Conservation (phyloP, 2,888 invertebrate genomes). For the Oithona nana region DNA sequence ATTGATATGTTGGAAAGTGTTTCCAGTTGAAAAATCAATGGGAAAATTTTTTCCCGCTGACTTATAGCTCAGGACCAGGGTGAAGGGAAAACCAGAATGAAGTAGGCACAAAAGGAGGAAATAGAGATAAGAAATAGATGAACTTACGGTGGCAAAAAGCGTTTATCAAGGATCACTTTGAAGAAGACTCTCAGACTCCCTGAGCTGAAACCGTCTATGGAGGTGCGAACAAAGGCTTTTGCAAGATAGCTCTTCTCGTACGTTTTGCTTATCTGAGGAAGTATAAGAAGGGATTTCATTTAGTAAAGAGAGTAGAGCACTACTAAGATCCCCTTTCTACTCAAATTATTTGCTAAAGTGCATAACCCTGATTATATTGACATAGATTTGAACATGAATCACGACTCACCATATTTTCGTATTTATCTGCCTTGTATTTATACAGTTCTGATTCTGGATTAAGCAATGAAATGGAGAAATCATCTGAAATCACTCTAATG, state of each 20-base stretch:
- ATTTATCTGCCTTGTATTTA: conserved; percentile 4
- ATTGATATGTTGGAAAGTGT: no score
- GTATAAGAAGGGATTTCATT: not conserved
- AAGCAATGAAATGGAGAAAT: conserved; percentile 17
- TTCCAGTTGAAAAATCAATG: no score
- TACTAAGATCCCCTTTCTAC: not conserved
- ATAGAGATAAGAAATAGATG: not conserved
- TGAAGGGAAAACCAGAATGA: no score
- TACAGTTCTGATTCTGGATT: conserved; percentile 12
- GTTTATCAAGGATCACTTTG: conserved; percentile 12
- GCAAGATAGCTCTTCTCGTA: conserved; percentile 10
- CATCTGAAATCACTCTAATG: conserved; percentile 11
- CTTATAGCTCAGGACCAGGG: no score
- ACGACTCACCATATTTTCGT: conserved; percentile 1
- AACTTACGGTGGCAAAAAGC: conserved; percentile 8
- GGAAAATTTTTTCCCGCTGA: no score
- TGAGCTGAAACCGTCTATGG: conserved; percentile 17
- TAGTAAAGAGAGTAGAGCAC: no score
- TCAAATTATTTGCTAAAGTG: not conserved
- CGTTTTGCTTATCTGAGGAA: conserved; percentile 6
- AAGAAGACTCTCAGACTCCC: conserved; percentile 15
- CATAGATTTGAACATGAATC: not conserved
- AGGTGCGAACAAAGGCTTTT: conserved; percentile 9
- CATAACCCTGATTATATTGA: no score
- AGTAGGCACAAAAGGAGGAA: no score